Conservation (phyloP, 2,888 invertebrate genomes). For the Choreutis nemorana region DNA sequence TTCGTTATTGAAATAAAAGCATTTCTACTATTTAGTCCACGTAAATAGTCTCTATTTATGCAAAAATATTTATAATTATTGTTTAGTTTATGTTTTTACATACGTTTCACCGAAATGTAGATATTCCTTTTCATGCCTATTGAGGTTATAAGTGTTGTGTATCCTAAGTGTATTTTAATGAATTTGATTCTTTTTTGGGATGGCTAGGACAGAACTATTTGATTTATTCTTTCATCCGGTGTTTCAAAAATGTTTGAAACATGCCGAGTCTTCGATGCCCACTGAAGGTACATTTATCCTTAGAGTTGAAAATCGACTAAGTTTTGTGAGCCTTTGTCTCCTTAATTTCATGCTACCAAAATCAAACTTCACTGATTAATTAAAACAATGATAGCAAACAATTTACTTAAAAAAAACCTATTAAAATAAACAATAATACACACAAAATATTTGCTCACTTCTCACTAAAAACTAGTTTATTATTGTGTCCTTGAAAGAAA, state of each 20-base stretch:
- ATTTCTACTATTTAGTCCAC: conserved; percentile 14
- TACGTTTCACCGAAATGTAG: neutral
- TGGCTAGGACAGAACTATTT: conserved; percentile 61
- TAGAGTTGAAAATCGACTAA: too few species aligned
- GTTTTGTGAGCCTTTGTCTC: too few species aligned
- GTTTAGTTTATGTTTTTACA: conserved; percentile 6
- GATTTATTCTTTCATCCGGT: conserved; percentile 64
- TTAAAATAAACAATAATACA: too few species aligned
- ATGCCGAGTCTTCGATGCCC: conserved; percentile 44
- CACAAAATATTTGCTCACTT: too few species aligned
- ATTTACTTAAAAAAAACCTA: too few species aligned
- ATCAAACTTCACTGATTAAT: too few species aligned
- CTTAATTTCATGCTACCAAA: too few species aligned
- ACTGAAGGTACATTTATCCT: conserved; percentile 54
- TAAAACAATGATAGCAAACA: too few species aligned
- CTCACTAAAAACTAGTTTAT: too few species aligned
- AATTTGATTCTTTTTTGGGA: conserved; percentile 29
- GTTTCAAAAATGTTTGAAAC: conserved; percentile 62
- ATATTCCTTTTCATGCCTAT: conserved; percentile 12
- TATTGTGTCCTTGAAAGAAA: neutral
- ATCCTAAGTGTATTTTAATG: conserved; percentile 36
- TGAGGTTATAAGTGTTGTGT: conserved; percentile 48
- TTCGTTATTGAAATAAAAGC: conserved; percentile 14
- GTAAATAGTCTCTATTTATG: neutral
- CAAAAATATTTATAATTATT: conserved; percentile 11